Conservation (phyloP, 92 coral and sea anemone genomes). For the Zoanthus solanderi region DNA sequence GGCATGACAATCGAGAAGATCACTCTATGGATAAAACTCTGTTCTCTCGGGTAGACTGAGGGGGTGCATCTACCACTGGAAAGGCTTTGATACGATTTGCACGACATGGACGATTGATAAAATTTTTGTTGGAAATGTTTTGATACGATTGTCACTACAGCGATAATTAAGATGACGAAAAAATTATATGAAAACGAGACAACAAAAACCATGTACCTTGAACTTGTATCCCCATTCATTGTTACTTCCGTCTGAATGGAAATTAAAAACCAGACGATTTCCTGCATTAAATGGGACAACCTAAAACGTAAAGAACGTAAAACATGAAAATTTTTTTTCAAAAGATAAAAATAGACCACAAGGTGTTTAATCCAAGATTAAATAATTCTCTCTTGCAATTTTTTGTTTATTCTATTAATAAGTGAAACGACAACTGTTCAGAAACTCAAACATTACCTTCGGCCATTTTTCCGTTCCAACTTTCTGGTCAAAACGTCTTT, state of each 20-base stretch:
- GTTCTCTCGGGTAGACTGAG: too few relatives aligned
- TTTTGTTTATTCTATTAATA: not conserved
- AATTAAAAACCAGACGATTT: constrained; percentile 85
- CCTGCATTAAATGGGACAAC: constrained; percentile 88
- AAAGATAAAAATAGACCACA: too few relatives aligned
- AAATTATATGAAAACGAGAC: too few relatives aligned
- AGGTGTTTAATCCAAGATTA: not conserved
- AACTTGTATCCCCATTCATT: constrained; percentile 99
- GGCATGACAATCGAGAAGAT: too few relatives aligned
- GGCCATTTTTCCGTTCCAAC: constrained; percentile 99
- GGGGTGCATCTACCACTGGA: too few relatives aligned
- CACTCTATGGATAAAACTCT: too few relatives aligned
- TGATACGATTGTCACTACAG: too few relatives aligned
- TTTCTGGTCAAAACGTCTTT: constrained; percentile 95
- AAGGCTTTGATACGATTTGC: too few relatives aligned
- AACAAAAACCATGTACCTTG: constrained; percentile 55
- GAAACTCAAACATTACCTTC: constrained; percentile 53
- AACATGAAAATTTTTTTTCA: not conserved
- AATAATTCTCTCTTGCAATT: not conserved
- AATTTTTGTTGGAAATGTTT: too few relatives aligned
- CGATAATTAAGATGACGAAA: too few relatives aligned
- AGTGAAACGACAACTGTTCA: not conserved
- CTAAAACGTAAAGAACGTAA: constrained; percentile 51
- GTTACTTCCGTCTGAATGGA: constrained; percentile 99
- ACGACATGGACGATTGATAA: too few relatives aligned